Percentiles rank a stretch among this genome's conserved stretches.
phyloP scores from a whole-genome alignment of 2,888 invertebrate genomes.

The Thera obeliscata region DNA sequence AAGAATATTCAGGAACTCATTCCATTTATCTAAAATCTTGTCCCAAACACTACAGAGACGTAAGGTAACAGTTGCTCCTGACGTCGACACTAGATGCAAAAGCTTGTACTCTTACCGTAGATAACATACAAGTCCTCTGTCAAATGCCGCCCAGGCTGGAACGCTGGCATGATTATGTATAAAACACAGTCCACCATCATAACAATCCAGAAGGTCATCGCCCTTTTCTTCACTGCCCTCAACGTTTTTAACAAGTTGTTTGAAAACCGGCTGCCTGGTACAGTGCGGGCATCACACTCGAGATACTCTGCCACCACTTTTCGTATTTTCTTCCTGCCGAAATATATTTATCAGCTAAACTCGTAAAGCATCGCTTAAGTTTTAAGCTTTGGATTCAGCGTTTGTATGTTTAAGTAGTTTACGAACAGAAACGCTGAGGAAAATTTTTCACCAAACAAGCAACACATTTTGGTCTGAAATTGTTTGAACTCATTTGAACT shows the following conservation, averaged over 20 bases:
- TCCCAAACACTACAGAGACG: no score
- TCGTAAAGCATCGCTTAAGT: background rate
- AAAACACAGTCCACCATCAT: slow-evolving; percentile 50
- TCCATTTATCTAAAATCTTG: no score
- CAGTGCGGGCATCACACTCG: slow-evolving; percentile 46
- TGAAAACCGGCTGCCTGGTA: slow-evolving; percentile 48
- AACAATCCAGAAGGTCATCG: slow-evolving; percentile 53
- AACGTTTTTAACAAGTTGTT: slow-evolving; percentile 49
- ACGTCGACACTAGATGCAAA: background rate
- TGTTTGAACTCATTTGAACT: no score
- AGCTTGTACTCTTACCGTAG: slow-evolving; percentile 45
- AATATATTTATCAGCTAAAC: slow-evolving; percentile 23
- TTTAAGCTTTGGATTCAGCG: no score
- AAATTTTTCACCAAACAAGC: no score
- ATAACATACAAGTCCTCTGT: slow-evolving; percentile 51
- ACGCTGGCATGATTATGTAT: slow-evolving; percentile 49
- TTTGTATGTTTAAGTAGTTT: no score
- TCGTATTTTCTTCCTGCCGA: slow-evolving; percentile 49
- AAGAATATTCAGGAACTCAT: no score
- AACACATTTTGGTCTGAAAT: no score
- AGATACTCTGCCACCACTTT: slow-evolving; percentile 49
- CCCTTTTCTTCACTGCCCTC: slow-evolving; percentile 55
- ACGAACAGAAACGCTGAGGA: no score
- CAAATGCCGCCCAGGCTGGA: slow-evolving; percentile 58
- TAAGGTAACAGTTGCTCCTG: no score